Base-by-base conservation (phyloP, 2,113 vertebrate species). In the Desmodus rotundus region DNA sequence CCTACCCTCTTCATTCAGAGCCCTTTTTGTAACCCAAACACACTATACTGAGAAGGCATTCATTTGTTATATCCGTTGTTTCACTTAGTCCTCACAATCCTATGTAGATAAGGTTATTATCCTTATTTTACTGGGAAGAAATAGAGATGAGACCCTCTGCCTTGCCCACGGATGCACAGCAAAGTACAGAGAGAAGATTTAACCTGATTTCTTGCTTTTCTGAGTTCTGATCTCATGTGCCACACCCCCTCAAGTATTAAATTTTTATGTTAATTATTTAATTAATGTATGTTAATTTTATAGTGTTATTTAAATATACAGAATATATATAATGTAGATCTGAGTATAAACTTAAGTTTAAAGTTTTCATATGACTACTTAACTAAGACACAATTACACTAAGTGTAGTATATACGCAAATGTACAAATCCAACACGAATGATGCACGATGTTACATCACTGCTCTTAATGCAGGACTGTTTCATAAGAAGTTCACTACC, bases 191-290 rank as follows among this genome's bases (percentile, higher is more conserved):
- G n/a, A 82, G 68, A 89, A 87, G 45, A 93, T 11, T 85, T 56
- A 74, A 50, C n/a, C 38, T 9, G 22, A 88, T 7, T 78, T 68
- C 36, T 93, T 22, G 61, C 11, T 58, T 52, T 47, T 72, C 86
- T 87, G 28, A 91, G 68, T 73, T 91, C 58, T 73, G 43, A 45
- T 77, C 43, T 85, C 22, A 52, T 43, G 68, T 20, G 54, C 17
- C 67, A 84, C 10, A 54, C 3, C 10, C 11, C 22, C 26, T 67
- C 38, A 67, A 54, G 20, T 65, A 19, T 74, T 54, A 96, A 67
- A 52, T 56, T 87, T 73, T 89, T 83, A 68, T 87, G 54, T 74
- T 88, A 80, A 89, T 86, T 56, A 82, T 61, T 77, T 88, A 70
- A 91, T 83, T 52, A 84, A 41, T 20, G 10, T 74, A 68, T 36